Percentiles rank a stretch among this genome's conserved stretches.
phyloP scores from a whole-genome alignment of 2,113 vertebrate genomes.

The Addax nasomaculatus region DNA sequence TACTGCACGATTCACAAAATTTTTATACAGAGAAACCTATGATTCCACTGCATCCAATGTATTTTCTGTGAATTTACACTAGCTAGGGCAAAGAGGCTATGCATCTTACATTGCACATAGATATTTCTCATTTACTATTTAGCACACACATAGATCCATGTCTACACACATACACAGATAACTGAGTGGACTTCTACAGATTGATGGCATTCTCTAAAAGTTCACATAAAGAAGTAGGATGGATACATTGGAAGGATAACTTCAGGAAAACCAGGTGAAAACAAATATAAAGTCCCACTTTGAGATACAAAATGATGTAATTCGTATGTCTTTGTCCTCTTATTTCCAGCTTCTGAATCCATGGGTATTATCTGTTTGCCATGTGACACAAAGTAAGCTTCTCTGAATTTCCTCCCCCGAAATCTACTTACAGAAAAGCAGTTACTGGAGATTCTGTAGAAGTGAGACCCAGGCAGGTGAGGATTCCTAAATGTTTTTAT shows the following conservation, averaged over 20 bases:
- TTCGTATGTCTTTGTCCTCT: neutral
- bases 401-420: neutral
- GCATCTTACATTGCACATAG: neutral
- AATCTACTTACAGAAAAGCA: neutral
- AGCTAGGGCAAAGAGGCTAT: neutral
- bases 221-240: neutral
- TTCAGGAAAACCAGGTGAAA: neutral
- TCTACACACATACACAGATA: neutral
- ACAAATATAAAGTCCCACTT: neutral
- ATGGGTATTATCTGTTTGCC: neutral
- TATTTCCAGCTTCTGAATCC: neutral
- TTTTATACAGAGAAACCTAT: neutral
- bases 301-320: neutral
- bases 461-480: neutral
- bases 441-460: neutral
- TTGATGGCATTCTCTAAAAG: neutral
- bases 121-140: neutral
- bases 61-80: neutral
- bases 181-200: neutral
- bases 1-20: slow-evolving; percentile 11
- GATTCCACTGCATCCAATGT: neutral
- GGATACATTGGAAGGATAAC: neutral
- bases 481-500: neutral
- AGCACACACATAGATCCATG: neutral
- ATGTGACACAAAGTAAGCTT: neutral